Evolutionary conservation across 1,140 invertebrate genomes (phyloP).

Genomic region (Penaeus vannamei): DNA sequence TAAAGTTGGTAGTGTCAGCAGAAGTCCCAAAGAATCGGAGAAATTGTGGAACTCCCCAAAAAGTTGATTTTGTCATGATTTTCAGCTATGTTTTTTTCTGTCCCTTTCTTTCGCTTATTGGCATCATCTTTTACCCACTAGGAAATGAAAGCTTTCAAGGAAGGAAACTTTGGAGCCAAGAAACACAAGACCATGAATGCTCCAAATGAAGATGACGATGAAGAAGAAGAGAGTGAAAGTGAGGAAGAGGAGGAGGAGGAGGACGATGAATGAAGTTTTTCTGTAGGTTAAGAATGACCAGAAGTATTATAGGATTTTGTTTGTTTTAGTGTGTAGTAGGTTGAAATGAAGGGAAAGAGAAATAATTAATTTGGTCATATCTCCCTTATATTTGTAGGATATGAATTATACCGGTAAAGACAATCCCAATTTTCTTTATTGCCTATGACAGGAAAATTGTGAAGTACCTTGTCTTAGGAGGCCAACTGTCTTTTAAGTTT

Average conservation of each 20-base stretch:
- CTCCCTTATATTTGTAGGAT: too few species aligned
- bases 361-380: too few species aligned
- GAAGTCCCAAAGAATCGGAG: too few species aligned
- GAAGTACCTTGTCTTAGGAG: background rate
- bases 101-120: background rate
- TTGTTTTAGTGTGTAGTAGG: slow-evolving; percentile 14
- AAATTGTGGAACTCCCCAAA: too few species aligned
- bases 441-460: background rate
- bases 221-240: slow-evolving; percentile 41
- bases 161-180: slow-evolving; percentile 58
- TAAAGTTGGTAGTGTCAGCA: too few species aligned
- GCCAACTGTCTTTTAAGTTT: slow-evolving; percentile 17
- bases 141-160: slow-evolving; percentile 59
- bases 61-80: too few species aligned
- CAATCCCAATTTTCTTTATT: slow-evolving; percentile 43
- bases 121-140: background rate
- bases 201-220: slow-evolving; percentile 55
- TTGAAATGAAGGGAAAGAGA: background rate
- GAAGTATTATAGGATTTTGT: slow-evolving; percentile 51
- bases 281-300: slow-evolving; percentile 36
- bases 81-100: background rate
- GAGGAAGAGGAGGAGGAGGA: slow-evolving; percentile 60
- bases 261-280: slow-evolving; percentile 54
- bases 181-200: slow-evolving; percentile 32
- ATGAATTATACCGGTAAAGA: background rate